Base-by-base conservation (phyloP, 2,797 vertebrate genomes). In the Buceros bicornis region DNA sequence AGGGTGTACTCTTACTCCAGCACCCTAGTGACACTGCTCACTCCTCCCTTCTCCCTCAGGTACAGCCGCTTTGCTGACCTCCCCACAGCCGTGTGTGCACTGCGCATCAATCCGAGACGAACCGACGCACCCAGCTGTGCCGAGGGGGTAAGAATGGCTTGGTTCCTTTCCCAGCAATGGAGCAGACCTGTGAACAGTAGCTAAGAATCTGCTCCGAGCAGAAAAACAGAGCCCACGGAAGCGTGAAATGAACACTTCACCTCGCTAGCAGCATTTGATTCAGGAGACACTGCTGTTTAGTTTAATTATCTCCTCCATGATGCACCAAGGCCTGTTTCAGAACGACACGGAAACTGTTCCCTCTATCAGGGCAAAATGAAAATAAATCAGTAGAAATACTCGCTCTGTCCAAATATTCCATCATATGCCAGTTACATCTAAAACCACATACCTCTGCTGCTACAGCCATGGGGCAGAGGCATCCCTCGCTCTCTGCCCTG, bases 111-210 rank as follows among this genome's bases (percentile, higher is more conserved):
- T 61, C n/a, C 0, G 14, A 77, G 54, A 51, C 47, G 65, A 57
- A 70, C 10, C 0, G 7, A 81, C 1, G 29, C 87, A 77, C 19
- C 0, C 48, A 82, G 77, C 64, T 33, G 61, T 50, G 82, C 89
- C 65, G 29, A 82, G 84, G 33, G 54, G 78, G 53, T 57, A 71
- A 42, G 74, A 84, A 89, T 97, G 94, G 95, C 95, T 95, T 95
- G 88, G 90, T 87, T 97, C 95, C 96, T 95, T 91, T 90, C 83
- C 89, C 88, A 94, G 90, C 91, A 84, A 53, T 4, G 60, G 80
- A 73, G 70, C 54, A 81, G 16, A 60, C 13, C 79, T 78, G 66
- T 28, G 56, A 79, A 69, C 43, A 43, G 80, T 1, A 77, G 93
- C 74, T 87, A 87, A n/a, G 51, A 76, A 54, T 21, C 81, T 76